Base-by-base conservation (phyloP, 2,797 vertebrate genomes). In the Sebastolobus alascanus region DNA sequence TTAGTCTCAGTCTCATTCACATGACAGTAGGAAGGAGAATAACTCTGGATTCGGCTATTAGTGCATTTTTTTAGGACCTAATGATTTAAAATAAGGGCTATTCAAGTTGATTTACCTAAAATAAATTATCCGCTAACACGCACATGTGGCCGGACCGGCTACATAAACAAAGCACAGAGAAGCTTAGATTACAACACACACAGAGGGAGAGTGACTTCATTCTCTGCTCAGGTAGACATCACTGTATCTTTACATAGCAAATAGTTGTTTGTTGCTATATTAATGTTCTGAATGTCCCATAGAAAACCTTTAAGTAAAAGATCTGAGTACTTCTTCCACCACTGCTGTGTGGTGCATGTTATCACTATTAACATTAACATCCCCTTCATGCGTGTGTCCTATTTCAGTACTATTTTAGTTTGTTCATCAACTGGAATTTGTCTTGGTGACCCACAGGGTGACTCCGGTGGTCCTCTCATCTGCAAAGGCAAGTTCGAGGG, bases 381-480 rank as follows among this genome's bases (percentile, higher is more conserved):
- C n/a, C n/a, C 38, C 43, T 31, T 14, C 18, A n/a, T 37, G 31
- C 4, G 2, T 60, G 14, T 43, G 1, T 63, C 4, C 20, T 18
- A 9, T 29, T 68, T 54, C 10, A 29, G 20, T 18, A 20, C 29
- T 13, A 6, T 38, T 54, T 18, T 11, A 38, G 20, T 68, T 68
- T 60, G 43, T 64, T 69, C 2, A 75, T 75, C 13, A 67, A 40
- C 14, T 71, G 6, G 33, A 1, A 31, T 58, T 38, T 70, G 16
- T 68, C 31, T 69, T 75, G 31, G 6, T 80, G 16, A 37, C 67
- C 84, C 46, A 65, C 90, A 96, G 96, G 95, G 96, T 0, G 96
- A 96, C 85, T 96, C 95, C 0, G 96, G 96, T 1, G 96, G 96
- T 5, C 95, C 96, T 0, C 93, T 96, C 0, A 71, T 95, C 68